These are phyloP conservation scores for Ailurus styani DNA, from an alignment of 2,113 vertebrate species.

Conservation along the genomic window DNA sequence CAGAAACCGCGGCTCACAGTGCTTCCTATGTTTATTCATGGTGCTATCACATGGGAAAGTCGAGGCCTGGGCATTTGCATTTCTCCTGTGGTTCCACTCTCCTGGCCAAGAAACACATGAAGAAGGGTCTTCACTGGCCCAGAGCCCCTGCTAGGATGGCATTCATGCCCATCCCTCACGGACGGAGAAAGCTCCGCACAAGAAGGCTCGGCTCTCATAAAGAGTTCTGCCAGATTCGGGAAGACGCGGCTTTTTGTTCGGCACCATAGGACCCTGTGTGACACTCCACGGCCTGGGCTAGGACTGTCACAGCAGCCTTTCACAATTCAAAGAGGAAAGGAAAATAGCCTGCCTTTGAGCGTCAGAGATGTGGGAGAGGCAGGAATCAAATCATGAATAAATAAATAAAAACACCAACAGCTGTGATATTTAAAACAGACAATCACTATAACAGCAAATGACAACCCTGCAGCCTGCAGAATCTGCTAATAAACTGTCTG, in stretches of 20 bases:
- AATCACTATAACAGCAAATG: slow-evolving; percentile 76
- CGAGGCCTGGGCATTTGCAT: slow-evolving; percentile 59
- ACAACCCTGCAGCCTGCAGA: slow-evolving; percentile 70
- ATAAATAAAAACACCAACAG: slow-evolving; percentile 69
- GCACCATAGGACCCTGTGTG: slow-evolving; percentile 59
- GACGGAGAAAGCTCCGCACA: slow-evolving; percentile 45
- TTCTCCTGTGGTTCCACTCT: slow-evolving; percentile 38
- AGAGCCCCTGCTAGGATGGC: slow-evolving; percentile 39
- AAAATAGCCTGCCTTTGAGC: slow-evolving; percentile 70
- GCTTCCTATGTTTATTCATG: slow-evolving; percentile 66
- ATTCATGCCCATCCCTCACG: slow-evolving; percentile 59
- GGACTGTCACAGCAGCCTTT: slow-evolving; percentile 49
- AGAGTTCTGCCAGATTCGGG: slow-evolving; percentile 40
- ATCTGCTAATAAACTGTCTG: slow-evolving; percentile 78
- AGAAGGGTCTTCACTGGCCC: slow-evolving; percentile 62
- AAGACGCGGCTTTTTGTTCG: slow-evolving; percentile 64
- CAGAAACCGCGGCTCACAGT: slow-evolving; percentile 35
- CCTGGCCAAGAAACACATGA: slow-evolving; percentile 64
- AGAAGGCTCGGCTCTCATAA: slow-evolving; percentile 43
- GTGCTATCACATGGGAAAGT: neutral
- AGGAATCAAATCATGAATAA: slow-evolving; percentile 71
- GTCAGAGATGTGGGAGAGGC: slow-evolving; percentile 61
- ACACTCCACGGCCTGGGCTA: slow-evolving; percentile 26
- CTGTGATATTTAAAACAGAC: slow-evolving; percentile 79
- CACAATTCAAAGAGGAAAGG: slow-evolving; percentile 65